Evolutionary conservation across 2,113 vertebrate species (phyloP).

Genomic region (Paracanthobrama guichenoti): DNA sequence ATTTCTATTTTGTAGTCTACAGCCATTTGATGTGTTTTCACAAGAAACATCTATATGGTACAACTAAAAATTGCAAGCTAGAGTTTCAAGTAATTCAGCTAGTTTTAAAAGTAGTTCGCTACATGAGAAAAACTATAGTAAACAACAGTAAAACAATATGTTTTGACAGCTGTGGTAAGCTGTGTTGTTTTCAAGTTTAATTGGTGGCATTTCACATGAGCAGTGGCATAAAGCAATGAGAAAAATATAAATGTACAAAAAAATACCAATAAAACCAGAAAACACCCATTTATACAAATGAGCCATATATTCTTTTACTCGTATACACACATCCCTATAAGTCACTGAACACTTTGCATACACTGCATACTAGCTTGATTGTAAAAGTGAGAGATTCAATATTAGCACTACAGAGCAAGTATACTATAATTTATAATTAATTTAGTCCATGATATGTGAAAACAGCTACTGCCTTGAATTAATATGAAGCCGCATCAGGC

Average conservation of each 20-base stretch:
- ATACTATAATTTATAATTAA: constrained; percentile 24
- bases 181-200: too few species aligned
- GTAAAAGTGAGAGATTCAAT: background rate
- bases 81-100: background rate
- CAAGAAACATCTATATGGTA: background rate
- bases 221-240: background rate
- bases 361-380: background rate
- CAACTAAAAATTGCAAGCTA: background rate
- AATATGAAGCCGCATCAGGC: background rate
- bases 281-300: background rate
- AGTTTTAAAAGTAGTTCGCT: background rate
- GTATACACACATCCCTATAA: background rate
- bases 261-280: background rate
- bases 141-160: too few species aligned
- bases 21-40: background rate
- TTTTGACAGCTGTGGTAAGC: too few species aligned
- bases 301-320: too few species aligned
- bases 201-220: too few species aligned
- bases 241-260: background rate
- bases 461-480: constrained; percentile 17
- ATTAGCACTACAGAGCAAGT: constrained; percentile 14
- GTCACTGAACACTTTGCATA: too few species aligned
- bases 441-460: constrained; percentile 8
- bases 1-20: background rate
- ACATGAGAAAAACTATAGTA: background rate